A percentile compares a stretch with the other conserved stretches of the same genome.
Evolutionary conservation across 2,113 vertebrate genomes (phyloP).

Genomic region (Alligator mississippiensis): DNA sequence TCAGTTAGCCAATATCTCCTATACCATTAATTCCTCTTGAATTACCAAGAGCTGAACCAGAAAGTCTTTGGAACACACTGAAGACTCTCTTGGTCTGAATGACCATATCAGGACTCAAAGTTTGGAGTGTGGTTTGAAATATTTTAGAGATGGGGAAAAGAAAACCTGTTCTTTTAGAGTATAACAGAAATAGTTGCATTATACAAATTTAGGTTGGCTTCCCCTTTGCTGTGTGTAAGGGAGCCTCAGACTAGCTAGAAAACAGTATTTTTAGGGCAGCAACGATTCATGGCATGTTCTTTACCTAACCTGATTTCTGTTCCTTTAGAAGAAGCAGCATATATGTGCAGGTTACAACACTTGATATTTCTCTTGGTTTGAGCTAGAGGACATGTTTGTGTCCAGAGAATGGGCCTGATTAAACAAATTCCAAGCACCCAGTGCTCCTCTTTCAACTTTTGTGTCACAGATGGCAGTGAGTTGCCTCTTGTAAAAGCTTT

Average conservation of each 20-base stretch:
- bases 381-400: background rate
- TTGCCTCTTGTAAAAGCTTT: background rate
- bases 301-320: constrained; percentile 63
- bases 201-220: constrained; percentile 19
- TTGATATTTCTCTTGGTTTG: background rate
- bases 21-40: background rate
- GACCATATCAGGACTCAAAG: background rate
- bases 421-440: background rate
- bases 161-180: background rate
- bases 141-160: background rate
- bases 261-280: constrained; percentile 74
- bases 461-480: background rate
- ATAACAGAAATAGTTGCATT: constrained; percentile 30
- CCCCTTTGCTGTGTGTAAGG: constrained; percentile 25
- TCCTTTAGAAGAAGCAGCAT: constrained; percentile 21
- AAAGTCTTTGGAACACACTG: background rate
- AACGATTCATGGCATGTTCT: constrained; percentile 60
- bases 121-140: background rate
- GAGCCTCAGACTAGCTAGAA: background rate
- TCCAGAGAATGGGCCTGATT: background rate
- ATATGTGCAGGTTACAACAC: background rate
- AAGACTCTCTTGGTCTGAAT: background rate
- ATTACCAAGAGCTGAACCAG: background rate
- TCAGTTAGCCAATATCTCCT: background rate
- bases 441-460: background rate